Base-by-base conservation (phyloP, 2,888 invertebrate genomes). In the Agelastica alni region DNA sequence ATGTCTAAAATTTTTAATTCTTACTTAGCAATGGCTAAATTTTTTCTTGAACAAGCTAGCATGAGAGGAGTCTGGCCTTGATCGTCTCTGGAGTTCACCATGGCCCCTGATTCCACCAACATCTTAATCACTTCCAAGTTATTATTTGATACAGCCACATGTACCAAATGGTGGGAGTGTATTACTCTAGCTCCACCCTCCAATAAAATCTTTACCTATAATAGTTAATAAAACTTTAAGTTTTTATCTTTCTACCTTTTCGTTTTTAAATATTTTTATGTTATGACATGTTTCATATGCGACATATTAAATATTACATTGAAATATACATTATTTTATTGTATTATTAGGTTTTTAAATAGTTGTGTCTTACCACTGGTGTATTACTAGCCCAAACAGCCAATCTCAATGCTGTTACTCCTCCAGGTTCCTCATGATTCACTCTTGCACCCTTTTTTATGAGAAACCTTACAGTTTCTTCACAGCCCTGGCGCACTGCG, bases 11-110 rank as follows among this genome's bases (percentile, higher is more conserved):
- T n/a, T n/a, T 28, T 56, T 85, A 77, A 60, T 81, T 74, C 62
- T 61, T 58, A 68, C 66, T 77, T 75, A 10, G 80, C 81, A 31
- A 84, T 74, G n/a, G 75, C 70, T 2, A 81, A 53, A 59, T 75
- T 74, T 51, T 71, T 70, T 58, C 67, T 63, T 4, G 69, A 66
- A 61, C 75, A 76, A 6, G 89, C 85, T 14, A 85, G 70, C 63
- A 88, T 80, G 41, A 90, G 71, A 0, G 89, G 87, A 0, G 88
- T 87, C 57, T 86, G 84, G 1, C 88, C 88, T 66, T 79, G 81
- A 60, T 83, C 83, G 71, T 86, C 85, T 60, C 82, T 79, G 41
- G 84, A 75, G 75, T 86, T 86, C 44, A 87, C 77, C 56, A 84
- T 81, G 12, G 80, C 77, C 2, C 85, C 83, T 49, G 83, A 81